These are phyloP conservation scores for Keiferia lycopersicella DNA, from an alignment of 2,888 invertebrate species.

Conservation along the genomic window DNA sequence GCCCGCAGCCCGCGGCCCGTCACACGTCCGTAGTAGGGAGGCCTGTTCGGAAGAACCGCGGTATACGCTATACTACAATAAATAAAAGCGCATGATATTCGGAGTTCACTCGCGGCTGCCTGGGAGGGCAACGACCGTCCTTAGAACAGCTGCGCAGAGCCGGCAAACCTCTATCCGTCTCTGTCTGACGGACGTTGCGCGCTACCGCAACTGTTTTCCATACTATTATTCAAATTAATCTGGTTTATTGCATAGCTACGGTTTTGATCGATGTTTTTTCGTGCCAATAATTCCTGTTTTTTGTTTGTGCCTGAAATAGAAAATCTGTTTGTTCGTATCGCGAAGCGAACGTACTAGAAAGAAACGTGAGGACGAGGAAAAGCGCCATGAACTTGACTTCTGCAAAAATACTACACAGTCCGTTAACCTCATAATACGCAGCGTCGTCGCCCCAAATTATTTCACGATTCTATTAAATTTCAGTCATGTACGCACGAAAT, in stretches of 20 bases:
- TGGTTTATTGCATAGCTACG: conserved; percentile 26
- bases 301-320: not conserved
- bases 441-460: not conserved
- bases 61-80: conserved; percentile 28
- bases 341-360: not conserved
- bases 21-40: conserved; percentile 23
- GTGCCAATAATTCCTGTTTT: conserved; percentile 4
- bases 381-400: not conserved
- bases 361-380: not conserved
- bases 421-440: conserved; percentile 2
- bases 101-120: conserved; percentile 78
- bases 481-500: conserved; percentile 1
- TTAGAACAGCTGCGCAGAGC: conserved; percentile 72
- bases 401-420: not conserved
- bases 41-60: conserved; percentile 28
- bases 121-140: conserved; percentile 79
- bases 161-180: conserved; percentile 59
- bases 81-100: conserved; percentile 67
- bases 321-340: not conserved
- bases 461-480: not conserved
- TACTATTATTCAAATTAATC: conserved; percentile 51
- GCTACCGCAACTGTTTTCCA: conserved; percentile 48
- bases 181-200: conserved; percentile 61
- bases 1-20: conserved; percentile 2
- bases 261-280: conserved; percentile 25